Percentiles rank a stretch among this genome's conserved stretches.
Evolutionary conservation across 2,888 invertebrate genomes (phyloP).

Genomic region (Amphipyra tragopoginis): DNA sequence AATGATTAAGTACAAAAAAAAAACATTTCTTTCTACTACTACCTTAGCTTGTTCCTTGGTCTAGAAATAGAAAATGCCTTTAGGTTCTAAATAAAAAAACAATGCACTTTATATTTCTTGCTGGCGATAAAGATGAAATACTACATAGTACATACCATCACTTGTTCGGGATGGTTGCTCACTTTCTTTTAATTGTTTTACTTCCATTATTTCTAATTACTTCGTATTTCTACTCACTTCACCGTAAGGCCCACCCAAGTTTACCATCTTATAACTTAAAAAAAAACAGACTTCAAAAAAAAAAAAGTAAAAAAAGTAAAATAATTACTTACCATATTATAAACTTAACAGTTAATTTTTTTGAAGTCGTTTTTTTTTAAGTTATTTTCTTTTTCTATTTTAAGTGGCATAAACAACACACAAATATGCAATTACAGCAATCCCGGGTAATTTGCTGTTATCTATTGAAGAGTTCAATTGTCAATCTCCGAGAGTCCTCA

Average conservation of each 20-base stretch:
- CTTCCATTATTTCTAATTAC: conserved; percentile 19
- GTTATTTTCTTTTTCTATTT: no score
- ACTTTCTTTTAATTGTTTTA: conserved; percentile 18
- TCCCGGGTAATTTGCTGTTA: no score
- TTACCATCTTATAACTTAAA: no score
- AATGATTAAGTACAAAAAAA: neutral
- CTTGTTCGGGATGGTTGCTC: conserved; percentile 15
- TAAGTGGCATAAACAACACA: no score
- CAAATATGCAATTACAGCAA: no score
- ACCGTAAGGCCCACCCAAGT: conserved; percentile 9
- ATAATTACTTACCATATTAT: no score
- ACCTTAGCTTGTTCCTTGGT: neutral
- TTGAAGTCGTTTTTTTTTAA: no score
- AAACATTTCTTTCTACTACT: neutral
- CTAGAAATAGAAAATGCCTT: neutral
- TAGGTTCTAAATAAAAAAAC: neutral
- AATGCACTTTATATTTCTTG: neutral
- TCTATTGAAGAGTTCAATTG: no score
- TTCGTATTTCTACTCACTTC: conserved; percentile 10
- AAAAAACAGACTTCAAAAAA: no score
- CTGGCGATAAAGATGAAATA: neutral
- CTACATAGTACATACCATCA: conserved; percentile 6
- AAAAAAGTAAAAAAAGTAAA: no score
- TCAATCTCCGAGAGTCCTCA: no score
- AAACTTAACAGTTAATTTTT: no score